Evolutionary conservation across 2,888 invertebrate genomes (phyloP).

Genomic region (Fissipunctia ypsillon): DNA sequence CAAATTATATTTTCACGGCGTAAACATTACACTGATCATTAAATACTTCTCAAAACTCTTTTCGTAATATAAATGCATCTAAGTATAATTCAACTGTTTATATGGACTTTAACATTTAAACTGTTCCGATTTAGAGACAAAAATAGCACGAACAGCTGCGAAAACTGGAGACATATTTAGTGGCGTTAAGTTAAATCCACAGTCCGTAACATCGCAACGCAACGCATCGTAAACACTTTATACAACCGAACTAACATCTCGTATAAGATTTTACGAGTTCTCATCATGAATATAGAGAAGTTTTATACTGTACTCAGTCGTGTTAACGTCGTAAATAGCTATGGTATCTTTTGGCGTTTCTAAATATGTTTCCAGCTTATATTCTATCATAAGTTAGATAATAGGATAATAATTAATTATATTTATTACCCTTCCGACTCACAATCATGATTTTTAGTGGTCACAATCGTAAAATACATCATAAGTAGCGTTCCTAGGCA

Average conservation of each 20-base stretch:
- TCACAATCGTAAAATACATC: constrained; percentile 87
- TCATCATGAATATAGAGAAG: constrained; percentile 41
- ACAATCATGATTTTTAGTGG: constrained; percentile 88
- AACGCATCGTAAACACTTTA: constrained; percentile 42
- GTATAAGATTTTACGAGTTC: constrained; percentile 47
- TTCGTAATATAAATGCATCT: constrained; percentile 80
- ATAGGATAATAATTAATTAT: constrained; percentile 82
- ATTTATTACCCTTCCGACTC: constrained; percentile 87
- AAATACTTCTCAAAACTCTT: constrained; percentile 76
- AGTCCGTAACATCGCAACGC: constrained; percentile 29
- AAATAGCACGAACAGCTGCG: constrained; percentile 85
- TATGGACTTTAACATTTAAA: constrained; percentile 81
- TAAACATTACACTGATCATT: constrained; percentile 76
- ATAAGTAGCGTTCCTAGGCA: constrained; percentile 90
- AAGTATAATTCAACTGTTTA: constrained; percentile 80
- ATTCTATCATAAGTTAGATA: constrained; percentile 80
- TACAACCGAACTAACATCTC: constrained; percentile 37
- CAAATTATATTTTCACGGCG: constrained; percentile 80
- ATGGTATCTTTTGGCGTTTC: constrained; percentile 43
- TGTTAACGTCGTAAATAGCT: constrained; percentile 18
- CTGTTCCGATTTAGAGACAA: constrained; percentile 83
- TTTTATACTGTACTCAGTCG: constrained; percentile 46
- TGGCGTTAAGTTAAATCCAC: constrained; percentile 54
- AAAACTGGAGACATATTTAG: constrained; percentile 57
- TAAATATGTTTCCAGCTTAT: constrained; percentile 64